Conservation (phyloP, 2,113 vertebrate species). For the Protomyctophum bolini region DNA sequence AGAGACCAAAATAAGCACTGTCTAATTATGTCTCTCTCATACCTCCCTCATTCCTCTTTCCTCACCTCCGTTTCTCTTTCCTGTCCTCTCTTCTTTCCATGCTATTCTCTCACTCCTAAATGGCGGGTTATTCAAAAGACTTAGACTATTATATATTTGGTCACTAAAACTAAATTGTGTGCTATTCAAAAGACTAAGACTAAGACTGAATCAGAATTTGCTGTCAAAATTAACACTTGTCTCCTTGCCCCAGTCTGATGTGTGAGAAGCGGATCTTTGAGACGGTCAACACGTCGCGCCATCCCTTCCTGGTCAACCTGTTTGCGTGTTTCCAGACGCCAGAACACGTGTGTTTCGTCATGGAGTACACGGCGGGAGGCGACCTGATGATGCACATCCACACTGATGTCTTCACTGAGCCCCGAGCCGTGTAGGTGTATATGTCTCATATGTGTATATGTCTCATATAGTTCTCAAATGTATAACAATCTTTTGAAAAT, state of each 20-base stretch:
- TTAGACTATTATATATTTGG: too few species aligned
- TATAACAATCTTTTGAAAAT: too few species aligned
- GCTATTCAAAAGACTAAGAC: too few species aligned
- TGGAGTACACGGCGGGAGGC: conserved; percentile 98
- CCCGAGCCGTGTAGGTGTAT: conserved; percentile 89
- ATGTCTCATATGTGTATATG: too few species aligned
- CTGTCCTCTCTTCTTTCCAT: conserved; percentile 13
- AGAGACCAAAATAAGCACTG: conserved; percentile 7
- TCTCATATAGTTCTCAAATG: too few species aligned
- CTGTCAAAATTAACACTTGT: too few species aligned
- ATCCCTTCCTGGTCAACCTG: conserved; percentile 98
- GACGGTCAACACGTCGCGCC: conserved; percentile 92
- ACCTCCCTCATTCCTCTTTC: conserved; percentile 8
- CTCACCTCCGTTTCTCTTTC: conserved; percentile 18
- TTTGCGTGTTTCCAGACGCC: conserved; percentile 99
- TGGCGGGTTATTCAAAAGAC: too few species aligned
- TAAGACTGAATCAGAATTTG: too few species aligned
- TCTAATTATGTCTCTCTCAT: conserved; percentile 18
- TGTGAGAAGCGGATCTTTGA: conserved; percentile 99
- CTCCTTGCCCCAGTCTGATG: conserved; percentile 84
- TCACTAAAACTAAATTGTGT: too few species aligned
- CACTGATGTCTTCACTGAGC: conserved; percentile 95
- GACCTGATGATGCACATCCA: conserved; percentile 99
- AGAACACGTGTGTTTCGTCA: conserved; percentile 97
- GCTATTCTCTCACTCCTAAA: neutral